Conservation (phyloP, 2,888 invertebrate species). For the Drosophila borealis region DNA sequence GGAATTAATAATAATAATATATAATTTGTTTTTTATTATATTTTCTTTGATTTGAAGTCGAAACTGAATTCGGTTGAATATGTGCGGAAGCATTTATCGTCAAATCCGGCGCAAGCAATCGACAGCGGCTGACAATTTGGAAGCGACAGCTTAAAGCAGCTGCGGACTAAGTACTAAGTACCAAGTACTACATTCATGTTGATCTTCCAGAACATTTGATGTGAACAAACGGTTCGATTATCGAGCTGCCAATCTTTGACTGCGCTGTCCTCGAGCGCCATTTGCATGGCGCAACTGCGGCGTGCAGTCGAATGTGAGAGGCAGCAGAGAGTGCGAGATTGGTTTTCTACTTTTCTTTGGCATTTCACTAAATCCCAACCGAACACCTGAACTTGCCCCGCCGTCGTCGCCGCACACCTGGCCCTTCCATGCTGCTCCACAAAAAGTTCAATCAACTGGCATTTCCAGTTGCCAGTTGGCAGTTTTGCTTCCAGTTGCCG, state of each 20-base stretch:
- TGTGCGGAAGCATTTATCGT: not conserved
- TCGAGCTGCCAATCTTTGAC: conserved; percentile 33
- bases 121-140: not conserved
- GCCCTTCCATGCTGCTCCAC: conserved; percentile 14
- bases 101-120: not conserved
- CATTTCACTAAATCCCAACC: conserved; percentile 38
- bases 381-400: not conserved
- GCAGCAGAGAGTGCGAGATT: conserved; percentile 29
- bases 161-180: too few species aligned
- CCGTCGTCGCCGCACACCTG: not conserved
- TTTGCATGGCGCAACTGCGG: conserved; percentile 21
- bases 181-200: conserved; percentile 10
- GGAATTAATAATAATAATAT: too few species aligned
- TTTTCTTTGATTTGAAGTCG: too few species aligned
- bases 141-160: not conserved
- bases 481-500: conserved; percentile 18
- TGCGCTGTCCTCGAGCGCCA: conserved; percentile 22
- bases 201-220: conserved; percentile 46
- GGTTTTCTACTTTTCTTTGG: conserved; percentile 12
- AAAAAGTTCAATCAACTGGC: conserved; percentile 65
- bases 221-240: conserved; percentile 37
- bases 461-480: conserved; percentile 44
- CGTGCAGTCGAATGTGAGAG: conserved; percentile 16
- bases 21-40: too few species aligned
- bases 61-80: too few species aligned